Evolutionary conservation across 2,113 vertebrate species (phyloP).

Genomic region (Potamarius usumacintae): DNA sequence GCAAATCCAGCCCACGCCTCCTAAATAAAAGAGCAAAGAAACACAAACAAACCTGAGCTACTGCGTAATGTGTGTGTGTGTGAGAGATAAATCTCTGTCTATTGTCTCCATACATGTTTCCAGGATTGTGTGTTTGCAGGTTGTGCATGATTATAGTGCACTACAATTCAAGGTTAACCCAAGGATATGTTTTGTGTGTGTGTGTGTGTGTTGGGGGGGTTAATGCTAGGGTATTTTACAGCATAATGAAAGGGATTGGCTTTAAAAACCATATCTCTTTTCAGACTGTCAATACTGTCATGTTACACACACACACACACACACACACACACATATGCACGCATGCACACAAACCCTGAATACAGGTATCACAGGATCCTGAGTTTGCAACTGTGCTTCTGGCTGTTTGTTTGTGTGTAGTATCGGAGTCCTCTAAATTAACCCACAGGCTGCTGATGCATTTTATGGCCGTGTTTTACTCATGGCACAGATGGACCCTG

Average conservation of each 20-base stretch:
- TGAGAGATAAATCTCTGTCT: not conserved
- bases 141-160: not conserved
- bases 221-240: constrained; percentile 17
- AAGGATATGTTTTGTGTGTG: not conserved
- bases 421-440: not conserved
- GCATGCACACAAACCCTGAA: not conserved
- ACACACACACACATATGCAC: not conserved
- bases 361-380: not conserved
- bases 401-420: not conserved
- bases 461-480: not conserved
- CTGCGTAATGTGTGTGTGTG: constrained; percentile 26
- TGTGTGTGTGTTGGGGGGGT: not conserved
- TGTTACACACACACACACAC: constrained; percentile 5
- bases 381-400: not conserved
- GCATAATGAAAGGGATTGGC: constrained; percentile 17
- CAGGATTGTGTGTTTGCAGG: not conserved
- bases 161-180: not conserved
- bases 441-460: not conserved
- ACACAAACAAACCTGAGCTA: constrained; percentile 49
- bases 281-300: constrained; percentile 14
- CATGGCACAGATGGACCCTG: no score
- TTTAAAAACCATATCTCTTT: not conserved
- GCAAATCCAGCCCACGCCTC: constrained; percentile 40
- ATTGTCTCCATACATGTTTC: not conserved
- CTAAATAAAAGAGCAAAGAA: constrained; percentile 30